Evolutionary conservation across 2,888 invertebrate genomes (phyloP).

Genomic region (Cantharis lateralis): DNA sequence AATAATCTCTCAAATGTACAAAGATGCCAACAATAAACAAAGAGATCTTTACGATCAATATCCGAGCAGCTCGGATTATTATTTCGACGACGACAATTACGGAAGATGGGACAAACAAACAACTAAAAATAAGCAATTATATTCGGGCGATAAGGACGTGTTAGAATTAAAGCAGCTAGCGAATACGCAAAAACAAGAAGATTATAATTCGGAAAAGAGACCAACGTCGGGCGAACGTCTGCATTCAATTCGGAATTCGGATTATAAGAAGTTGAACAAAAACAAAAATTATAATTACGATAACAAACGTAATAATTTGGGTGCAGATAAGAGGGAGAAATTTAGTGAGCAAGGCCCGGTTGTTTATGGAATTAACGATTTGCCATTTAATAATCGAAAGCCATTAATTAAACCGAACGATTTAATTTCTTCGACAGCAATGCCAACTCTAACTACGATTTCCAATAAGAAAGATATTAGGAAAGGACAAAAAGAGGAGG

Average conservation of each 20-base stretch:
- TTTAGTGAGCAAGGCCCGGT: conserved; percentile 32
- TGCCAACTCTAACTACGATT: conserved; percentile 32
- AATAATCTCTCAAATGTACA: conserved; percentile 68
- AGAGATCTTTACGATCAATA: conserved; percentile 37
- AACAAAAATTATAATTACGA: conserved; percentile 55
- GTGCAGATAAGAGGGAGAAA: conserved; percentile 24
- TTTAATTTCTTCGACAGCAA: conserved; percentile 18
- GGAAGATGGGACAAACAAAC: conserved; percentile 40
- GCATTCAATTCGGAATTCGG: conserved; percentile 40
- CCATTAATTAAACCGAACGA: conserved; percentile 9
- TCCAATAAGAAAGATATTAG: conserved; percentile 39
- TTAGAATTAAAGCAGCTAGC: conserved; percentile 67
- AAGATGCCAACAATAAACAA: conserved; percentile 56
- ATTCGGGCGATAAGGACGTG: conserved; percentile 68
- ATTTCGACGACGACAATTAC: conserved; percentile 46
- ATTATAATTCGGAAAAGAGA: conserved; percentile 17
- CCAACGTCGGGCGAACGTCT: conserved; percentile 36
- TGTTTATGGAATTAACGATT: conserved; percentile 25
- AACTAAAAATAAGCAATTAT: conserved; percentile 31
- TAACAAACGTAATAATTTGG: conserved; percentile 53
- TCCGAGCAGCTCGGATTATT: conserved; percentile 34
- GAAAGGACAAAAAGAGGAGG: conserved; percentile 67
- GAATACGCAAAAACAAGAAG: conserved; percentile 49
- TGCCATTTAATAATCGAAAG: conserved; percentile 38
- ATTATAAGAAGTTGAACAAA: conserved; percentile 40